Evolutionary conservation across 1,140 invertebrate species (phyloP).

Genomic region (Laodelphax striatellus): DNA sequence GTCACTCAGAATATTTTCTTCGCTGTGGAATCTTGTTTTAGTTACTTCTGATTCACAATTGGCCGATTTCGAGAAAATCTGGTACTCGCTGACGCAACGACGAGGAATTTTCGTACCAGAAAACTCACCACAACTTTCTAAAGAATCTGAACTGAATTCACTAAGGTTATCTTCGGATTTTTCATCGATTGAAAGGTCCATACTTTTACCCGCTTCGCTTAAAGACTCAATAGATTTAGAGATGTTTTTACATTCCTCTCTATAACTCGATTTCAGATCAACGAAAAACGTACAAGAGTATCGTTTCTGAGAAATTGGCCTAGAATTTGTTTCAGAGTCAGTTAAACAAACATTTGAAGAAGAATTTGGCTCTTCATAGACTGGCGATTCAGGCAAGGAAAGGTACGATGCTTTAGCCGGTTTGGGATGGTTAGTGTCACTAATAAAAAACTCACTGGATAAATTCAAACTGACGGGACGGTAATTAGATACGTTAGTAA

Average conservation of each 20-base stretch:
- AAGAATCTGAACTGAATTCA: constrained; percentile 62
- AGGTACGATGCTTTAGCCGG: constrained; percentile 2
- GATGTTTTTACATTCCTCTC: constrained; percentile 7
- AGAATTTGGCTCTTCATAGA: constrained; percentile 29
- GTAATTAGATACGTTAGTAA: constrained; percentile 10
- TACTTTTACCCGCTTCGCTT: constrained; percentile 16
- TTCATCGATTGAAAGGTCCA: constrained; percentile 12
- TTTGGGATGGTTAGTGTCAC: constrained; percentile 4
- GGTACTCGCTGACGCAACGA: constrained; percentile 60
- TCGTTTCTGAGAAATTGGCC: constrained; percentile 8
- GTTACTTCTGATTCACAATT: constrained; percentile 23
- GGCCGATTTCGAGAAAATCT: constrained; percentile 45
- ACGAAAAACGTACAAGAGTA: constrained; percentile 26
- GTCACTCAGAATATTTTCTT: constrained; percentile 64
- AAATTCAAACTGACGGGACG: constrained; percentile 6
- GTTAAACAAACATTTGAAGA: constrained; percentile 14
- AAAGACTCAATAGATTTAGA: constrained; percentile 20
- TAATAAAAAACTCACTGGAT: background rate
- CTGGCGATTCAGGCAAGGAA: constrained; percentile 37
- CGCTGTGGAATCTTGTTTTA: constrained; percentile 39
- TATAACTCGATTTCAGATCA: constrained; percentile 27
- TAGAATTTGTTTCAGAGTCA: constrained; percentile 13
- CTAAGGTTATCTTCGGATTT: constrained; percentile 27
- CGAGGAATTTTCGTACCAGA: constrained; percentile 43
- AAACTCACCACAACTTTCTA: constrained; percentile 52